Conservation (phyloP, 2,797 vertebrate species). For the Epinephelus malabaricus region DNA sequence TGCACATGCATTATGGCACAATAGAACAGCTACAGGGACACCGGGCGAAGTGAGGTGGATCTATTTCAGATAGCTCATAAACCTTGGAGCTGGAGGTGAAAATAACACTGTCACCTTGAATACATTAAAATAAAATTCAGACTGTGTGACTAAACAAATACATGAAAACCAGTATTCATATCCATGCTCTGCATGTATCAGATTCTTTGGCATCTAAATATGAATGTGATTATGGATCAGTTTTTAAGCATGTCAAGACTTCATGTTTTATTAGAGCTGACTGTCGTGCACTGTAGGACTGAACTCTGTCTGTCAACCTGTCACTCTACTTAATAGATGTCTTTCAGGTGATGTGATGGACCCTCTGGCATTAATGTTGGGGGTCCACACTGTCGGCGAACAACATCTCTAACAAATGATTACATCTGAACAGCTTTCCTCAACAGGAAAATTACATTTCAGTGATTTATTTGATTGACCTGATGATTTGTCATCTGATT, state of each 20-base stretch:
- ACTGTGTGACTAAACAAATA: background rate
- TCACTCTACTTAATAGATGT: background rate
- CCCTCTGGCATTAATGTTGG: background rate
- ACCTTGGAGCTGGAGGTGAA: conserved; percentile 34
- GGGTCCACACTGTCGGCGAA: background rate
- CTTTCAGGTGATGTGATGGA: conserved; percentile 7
- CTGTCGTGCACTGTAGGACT: background rate
- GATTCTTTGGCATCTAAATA: conserved; percentile 14
- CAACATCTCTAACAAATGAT: background rate
- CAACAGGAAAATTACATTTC: background rate
- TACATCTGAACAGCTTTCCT: background rate
- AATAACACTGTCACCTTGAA: conserved; percentile 22
- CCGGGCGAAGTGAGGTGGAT: background rate
- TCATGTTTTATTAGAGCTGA: conserved; percentile 1
- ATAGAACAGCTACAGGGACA: conserved; percentile 7
- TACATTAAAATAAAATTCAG: conserved; percentile 21
- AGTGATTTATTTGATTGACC: background rate
- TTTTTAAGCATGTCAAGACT: background rate
- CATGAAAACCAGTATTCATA: background rate
- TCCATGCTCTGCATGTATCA: background rate
- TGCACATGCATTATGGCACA: conserved; percentile 15
- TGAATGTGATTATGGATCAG: conserved; percentile 11
- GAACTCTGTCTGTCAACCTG: background rate
- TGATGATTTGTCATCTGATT: background rate
- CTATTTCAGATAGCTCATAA: conserved; percentile 36